These are phyloP conservation scores for Deroplatys truncata DNA, from an alignment of 2,888 invertebrate species.

Conservation along the genomic window DNA sequence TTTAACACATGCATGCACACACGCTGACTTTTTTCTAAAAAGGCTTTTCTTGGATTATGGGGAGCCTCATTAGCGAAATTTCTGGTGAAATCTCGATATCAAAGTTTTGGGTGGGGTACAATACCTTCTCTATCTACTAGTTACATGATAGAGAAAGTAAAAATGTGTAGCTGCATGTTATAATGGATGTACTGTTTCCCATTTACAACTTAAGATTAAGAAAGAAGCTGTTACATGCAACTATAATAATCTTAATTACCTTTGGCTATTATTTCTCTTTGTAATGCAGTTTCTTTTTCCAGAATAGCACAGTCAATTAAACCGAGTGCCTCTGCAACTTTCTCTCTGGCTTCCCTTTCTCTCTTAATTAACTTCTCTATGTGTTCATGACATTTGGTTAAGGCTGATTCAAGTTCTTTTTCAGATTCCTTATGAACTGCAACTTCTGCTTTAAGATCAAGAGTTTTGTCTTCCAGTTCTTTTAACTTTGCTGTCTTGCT, in stretches of 20 bases:
- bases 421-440: neutral
- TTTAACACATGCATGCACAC: too few relatives aligned
- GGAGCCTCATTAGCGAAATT: too few relatives aligned
- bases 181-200: too few relatives aligned
- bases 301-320: constrained; percentile 20
- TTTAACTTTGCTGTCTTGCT: neutral
- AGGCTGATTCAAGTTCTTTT: constrained; percentile 14
- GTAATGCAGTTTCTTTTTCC: constrained; percentile 18
- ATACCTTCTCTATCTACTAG: too few relatives aligned
- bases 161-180: too few relatives aligned
- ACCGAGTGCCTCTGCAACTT: constrained; percentile 21
- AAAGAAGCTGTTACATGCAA: too few relatives aligned
- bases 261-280: neutral
- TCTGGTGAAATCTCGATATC: too few relatives aligned
- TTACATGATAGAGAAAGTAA: too few relatives aligned
- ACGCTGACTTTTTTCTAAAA: too few relatives aligned
- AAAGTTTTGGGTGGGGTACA: too few relatives aligned
- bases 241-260: neutral
- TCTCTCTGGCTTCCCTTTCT: constrained; percentile 16
- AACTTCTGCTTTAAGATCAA: neutral
- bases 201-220: too few relatives aligned
- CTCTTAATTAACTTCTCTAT: neutral
- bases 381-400: constrained; percentile 12
- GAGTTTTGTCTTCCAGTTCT: constrained; percentile 2
- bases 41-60: too few relatives aligned